Percentiles rank a stretch among this genome's conserved stretches.
phyloP scores from a whole-genome alignment of 2,113 vertebrate genomes.

The Eudyptes chrysolophus region DNA sequence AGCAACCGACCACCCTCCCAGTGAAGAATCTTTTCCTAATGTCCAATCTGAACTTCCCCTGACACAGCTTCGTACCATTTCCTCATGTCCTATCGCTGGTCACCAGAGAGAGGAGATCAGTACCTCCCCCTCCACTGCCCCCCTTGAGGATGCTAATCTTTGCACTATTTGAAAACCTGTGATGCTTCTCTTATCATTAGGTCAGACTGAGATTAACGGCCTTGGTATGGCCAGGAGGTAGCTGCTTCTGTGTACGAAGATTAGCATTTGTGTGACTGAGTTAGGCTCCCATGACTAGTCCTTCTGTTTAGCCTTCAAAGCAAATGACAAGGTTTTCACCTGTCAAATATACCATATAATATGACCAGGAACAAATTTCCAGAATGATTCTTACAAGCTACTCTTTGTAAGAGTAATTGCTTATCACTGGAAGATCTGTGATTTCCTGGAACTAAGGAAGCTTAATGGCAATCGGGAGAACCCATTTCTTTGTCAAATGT shows the following conservation, averaged over 20 bases:
- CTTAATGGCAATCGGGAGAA: neutral
- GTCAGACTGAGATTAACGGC: neutral
- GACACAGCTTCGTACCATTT: too few species aligned
- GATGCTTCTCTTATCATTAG: neutral
- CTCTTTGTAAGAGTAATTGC: neutral
- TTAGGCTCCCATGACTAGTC: neutral
- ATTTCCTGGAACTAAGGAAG: neutral
- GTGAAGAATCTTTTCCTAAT: too few species aligned
- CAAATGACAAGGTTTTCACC: neutral
- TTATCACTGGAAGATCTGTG: neutral
- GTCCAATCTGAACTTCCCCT: too few species aligned
- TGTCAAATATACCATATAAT: neutral
- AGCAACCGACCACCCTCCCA: too few species aligned
- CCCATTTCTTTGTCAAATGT: neutral
- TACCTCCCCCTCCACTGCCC: too few species aligned
- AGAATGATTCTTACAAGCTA: neutral
- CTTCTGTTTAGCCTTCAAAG: neutral
- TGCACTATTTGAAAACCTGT: neutral
- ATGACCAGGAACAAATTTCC: neutral
- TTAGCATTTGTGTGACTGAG: neutral
- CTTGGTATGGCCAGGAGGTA: neutral
- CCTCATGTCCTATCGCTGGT: too few species aligned
- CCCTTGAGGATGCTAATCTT: neutral
- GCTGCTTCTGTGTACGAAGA: neutral
- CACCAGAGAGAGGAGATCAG: too few species aligned